Evolutionary conservation across 2,113 vertebrate genomes (phyloP).

Genomic region (Phasianus colchicus): DNA sequence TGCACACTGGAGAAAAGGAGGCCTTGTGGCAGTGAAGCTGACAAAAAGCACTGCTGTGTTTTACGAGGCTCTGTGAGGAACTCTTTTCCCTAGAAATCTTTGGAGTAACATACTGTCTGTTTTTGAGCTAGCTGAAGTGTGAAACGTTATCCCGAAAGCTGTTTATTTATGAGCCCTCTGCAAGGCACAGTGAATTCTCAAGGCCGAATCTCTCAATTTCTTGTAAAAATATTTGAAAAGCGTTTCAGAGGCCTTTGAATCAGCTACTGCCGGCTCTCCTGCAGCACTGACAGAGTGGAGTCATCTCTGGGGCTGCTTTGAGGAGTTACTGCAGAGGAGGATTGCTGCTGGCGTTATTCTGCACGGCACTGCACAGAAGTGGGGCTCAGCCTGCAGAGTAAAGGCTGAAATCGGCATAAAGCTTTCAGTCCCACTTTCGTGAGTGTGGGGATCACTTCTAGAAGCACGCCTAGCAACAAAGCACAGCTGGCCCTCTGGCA

Average conservation of each 20-base stretch:
- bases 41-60: slow-evolving; percentile 30
- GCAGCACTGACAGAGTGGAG: background rate
- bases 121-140: slow-evolving; percentile 39
- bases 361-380: background rate
- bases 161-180: slow-evolving; percentile 42
- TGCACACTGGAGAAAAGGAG: background rate
- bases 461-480: background rate
- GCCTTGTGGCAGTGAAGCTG: background rate
- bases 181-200: slow-evolving; percentile 28
- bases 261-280: background rate
- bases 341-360: background rate
- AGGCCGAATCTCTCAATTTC: slow-evolving; percentile 34
- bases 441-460: background rate
- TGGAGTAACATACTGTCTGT: background rate
- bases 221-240: slow-evolving; percentile 63
- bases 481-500: background rate
- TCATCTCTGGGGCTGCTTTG: background rate
- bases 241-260: slow-evolving; percentile 40
- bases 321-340: background rate
- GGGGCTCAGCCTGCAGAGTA: background rate
- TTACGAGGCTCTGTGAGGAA: slow-evolving; percentile 11
- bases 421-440: background rate
- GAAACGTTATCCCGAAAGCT: slow-evolving; percentile 56
- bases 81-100: background rate
- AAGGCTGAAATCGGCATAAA: background rate